Conservation (phyloP, 1,140 invertebrate genomes). For the Wasmannia auropunctata region DNA sequence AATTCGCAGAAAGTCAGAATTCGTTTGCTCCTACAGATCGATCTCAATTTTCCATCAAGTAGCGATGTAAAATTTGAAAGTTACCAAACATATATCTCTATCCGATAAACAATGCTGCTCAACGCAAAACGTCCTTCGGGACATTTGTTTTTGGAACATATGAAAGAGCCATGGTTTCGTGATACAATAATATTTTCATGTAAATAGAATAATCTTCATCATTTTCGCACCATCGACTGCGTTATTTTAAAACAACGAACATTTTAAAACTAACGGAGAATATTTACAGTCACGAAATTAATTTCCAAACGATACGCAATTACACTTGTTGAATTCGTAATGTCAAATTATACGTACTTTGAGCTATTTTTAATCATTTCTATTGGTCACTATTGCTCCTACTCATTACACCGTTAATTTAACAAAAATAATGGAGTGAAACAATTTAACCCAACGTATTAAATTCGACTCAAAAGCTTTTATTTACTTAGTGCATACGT, state of each 20-base stretch:
- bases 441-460: too few relatives aligned
- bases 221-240: background rate
- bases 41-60: conserved; percentile 4
- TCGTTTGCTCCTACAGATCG: conserved; percentile 20
- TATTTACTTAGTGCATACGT: too few relatives aligned
- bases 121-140: background rate
- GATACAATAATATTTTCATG: background rate
- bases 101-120: background rate
- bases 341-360: too few relatives aligned
- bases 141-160: background rate
- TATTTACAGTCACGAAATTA: too few relatives aligned
- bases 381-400: too few relatives aligned
- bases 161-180: background rate
- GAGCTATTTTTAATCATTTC: too few relatives aligned
- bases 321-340: too few relatives aligned
- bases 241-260: background rate
- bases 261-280: background rate
- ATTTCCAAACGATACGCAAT: too few relatives aligned
- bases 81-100: background rate
- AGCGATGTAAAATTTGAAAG: background rate
- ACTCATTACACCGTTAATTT: too few relatives aligned
- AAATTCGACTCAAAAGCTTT: too few relatives aligned
- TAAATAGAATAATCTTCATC: background rate
- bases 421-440: too few relatives aligned
- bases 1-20: conserved; percentile 39